Conservation (phyloP, 2,797 vertebrate species). For the Artibeus jamaicensis region DNA sequence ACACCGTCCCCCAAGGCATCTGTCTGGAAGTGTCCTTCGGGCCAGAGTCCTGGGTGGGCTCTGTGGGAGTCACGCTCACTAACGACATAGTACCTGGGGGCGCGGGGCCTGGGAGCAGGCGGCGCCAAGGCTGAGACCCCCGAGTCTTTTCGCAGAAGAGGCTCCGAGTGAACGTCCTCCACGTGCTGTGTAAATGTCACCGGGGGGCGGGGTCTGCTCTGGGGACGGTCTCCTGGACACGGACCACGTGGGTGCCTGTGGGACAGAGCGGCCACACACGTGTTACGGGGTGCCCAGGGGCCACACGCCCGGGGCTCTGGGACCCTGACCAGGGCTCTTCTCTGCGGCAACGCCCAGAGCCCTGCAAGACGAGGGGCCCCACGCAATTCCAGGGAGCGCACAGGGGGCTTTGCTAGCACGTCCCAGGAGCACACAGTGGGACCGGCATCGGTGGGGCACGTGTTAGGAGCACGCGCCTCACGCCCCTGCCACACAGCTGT, state of each 20-base stretch:
- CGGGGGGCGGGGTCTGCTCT: conserved; percentile 84
- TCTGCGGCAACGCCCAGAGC: not conserved
- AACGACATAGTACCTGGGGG: conserved; percentile 88
- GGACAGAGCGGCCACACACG: not conserved
- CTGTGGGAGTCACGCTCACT: conserved; percentile 88
- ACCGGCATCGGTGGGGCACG: accelerated
- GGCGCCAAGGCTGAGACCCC: conserved; percentile 78
- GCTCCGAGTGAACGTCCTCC: conserved; percentile 87
- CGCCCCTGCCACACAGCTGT: too few species aligned
- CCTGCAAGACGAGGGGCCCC: accelerated
- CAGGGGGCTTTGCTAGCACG: accelerated
- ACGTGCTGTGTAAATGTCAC: conserved; percentile 74
- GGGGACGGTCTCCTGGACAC: conserved; percentile 80
- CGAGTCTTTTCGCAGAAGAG: conserved; percentile 88
- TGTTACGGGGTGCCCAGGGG: accelerated
- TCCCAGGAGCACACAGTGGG: not conserved
- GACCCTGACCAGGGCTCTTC: not conserved
- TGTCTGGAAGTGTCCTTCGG: conserved; percentile 87
- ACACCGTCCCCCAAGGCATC: conserved; percentile 85
- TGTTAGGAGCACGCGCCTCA: accelerated
- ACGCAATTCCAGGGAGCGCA: accelerated
- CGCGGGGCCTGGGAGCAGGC: conserved; percentile 76
- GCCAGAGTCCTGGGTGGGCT: conserved; percentile 82
- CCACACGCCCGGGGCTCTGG: too few species aligned
- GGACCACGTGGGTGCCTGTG: conserved; percentile 83